Percentiles rank a stretch among this genome's conserved stretches.
Conservation (phyloP, 2,888 invertebrate genomes). For the Acleris laterana region DNA sequence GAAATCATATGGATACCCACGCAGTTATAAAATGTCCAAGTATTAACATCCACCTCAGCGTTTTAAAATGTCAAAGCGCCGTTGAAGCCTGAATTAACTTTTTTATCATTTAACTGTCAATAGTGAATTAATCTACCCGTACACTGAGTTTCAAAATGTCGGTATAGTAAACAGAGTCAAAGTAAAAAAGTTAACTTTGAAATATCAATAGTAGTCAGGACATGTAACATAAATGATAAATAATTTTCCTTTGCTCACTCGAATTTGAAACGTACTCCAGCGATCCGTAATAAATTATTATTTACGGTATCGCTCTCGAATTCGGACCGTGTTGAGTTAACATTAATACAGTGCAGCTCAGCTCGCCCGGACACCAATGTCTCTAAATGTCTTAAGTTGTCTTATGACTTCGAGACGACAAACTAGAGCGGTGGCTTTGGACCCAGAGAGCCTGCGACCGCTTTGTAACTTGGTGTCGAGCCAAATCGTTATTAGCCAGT, state of each 20-base stretch:
- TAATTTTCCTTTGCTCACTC: background rate
- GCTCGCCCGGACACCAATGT: constrained; percentile 20
- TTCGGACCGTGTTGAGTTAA: constrained; percentile 17
- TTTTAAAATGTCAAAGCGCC: no score
- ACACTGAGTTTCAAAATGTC: no score
- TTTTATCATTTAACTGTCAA: no score
- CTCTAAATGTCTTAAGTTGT: constrained; percentile 36
- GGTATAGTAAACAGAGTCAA: no score
- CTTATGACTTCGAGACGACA: constrained; percentile 35
- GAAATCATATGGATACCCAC: no score
- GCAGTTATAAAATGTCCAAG: no score
- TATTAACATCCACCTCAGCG: no score
- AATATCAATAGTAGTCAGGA: no score
- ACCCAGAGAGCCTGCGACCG: constrained; percentile 29
- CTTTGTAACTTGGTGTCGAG: constrained; percentile 35
- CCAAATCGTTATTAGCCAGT: constrained; percentile 38
- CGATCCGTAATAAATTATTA: constrained; percentile 4
- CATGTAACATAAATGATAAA: no score
- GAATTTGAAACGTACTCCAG: background rate
- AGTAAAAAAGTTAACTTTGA: no score
- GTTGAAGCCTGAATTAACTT: no score
- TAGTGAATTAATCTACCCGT: no score
- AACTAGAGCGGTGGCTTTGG: constrained; percentile 31
- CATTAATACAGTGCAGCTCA: constrained; percentile 23
- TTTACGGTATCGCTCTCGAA: background rate